A percentile compares a stretch with the other conserved stretches of the same genome.
phyloP scores from a whole-genome alignment of 1,140 invertebrate species.

The Drosophila sp. region DNA sequence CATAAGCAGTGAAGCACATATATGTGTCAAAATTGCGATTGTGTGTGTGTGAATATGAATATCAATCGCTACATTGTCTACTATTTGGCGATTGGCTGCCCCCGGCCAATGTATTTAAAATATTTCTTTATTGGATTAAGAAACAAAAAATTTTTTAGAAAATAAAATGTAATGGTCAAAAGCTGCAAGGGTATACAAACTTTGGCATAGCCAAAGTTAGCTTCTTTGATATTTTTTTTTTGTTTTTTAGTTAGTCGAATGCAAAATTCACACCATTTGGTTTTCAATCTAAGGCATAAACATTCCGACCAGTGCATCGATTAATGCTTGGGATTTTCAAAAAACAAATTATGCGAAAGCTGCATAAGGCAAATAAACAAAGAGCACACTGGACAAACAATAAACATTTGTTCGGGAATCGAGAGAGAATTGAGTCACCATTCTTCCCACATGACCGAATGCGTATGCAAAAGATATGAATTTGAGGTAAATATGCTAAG shows the following conservation, averaged over 20 bases:
- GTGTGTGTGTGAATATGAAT: too few relatives aligned
- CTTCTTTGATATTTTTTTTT: too few relatives aligned
- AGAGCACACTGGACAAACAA: slow-evolving; percentile 33
- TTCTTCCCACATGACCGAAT: background rate
- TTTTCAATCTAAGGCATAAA: background rate
- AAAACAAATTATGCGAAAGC: slow-evolving; percentile 26
- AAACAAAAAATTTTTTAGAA: too few relatives aligned
- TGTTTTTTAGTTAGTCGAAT: background rate
- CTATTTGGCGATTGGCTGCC: too few relatives aligned
- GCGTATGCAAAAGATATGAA: background rate
- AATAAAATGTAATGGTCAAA: too few relatives aligned
- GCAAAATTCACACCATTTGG: slow-evolving; percentile 54
- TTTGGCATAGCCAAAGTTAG: too few relatives aligned
- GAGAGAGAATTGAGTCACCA: background rate
- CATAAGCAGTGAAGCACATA: too few relatives aligned
- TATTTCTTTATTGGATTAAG: too few relatives aligned
- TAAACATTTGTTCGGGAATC: slow-evolving; percentile 33
- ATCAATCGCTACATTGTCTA: too few relatives aligned
- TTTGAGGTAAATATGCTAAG: background rate
- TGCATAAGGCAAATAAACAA: slow-evolving; percentile 55
- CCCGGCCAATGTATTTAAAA: too few relatives aligned
- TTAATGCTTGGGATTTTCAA: background rate
- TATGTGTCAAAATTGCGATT: too few relatives aligned
- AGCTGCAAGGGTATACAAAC: too few relatives aligned
- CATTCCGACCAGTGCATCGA: background rate